Evolutionary conservation across 2,888 invertebrate species (phyloP).

Genomic region (Tetranychus truncatus): DNA sequence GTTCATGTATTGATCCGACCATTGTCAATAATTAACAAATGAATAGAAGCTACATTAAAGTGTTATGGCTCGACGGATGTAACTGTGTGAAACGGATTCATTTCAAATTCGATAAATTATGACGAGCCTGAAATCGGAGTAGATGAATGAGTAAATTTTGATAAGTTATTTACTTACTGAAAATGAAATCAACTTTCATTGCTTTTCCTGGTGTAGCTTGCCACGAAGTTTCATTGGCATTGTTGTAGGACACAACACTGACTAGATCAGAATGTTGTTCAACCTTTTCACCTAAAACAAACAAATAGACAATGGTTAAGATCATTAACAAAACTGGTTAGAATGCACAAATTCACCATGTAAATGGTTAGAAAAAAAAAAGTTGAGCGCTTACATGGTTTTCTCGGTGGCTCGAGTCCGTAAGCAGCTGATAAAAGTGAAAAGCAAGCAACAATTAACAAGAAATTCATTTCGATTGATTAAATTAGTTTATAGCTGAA

Average conservation of each 20-base stretch:
- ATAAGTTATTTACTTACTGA: background rate
- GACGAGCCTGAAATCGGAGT: too few relatives aligned
- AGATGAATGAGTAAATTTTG: background rate
- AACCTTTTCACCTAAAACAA: background rate
- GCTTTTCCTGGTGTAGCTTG: slow-evolving; percentile 1
- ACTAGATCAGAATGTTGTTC: background rate
- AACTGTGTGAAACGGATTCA: too few relatives aligned
- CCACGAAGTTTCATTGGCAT: background rate
- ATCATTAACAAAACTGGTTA: too few relatives aligned
- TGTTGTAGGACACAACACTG: background rate
- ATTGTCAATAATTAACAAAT: too few relatives aligned
- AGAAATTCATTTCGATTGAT: background rate
- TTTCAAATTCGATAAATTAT: too few relatives aligned
- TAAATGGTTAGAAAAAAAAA: background rate
- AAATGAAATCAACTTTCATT: slow-evolving; percentile 6
- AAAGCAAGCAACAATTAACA: background rate
- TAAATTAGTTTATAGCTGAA: background rate
- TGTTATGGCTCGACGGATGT: too few relatives aligned
- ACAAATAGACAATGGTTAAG: too few relatives aligned
- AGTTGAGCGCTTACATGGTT: background rate
- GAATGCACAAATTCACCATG: too few relatives aligned
- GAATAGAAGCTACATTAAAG: too few relatives aligned
- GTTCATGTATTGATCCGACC: too few relatives aligned
- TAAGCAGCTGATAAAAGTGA: background rate
- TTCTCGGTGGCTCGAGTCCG: background rate